Evolutionary conservation across 1,140 invertebrate genomes (phyloP).

Genomic region (Muscidifurax raptorellus): DNA sequence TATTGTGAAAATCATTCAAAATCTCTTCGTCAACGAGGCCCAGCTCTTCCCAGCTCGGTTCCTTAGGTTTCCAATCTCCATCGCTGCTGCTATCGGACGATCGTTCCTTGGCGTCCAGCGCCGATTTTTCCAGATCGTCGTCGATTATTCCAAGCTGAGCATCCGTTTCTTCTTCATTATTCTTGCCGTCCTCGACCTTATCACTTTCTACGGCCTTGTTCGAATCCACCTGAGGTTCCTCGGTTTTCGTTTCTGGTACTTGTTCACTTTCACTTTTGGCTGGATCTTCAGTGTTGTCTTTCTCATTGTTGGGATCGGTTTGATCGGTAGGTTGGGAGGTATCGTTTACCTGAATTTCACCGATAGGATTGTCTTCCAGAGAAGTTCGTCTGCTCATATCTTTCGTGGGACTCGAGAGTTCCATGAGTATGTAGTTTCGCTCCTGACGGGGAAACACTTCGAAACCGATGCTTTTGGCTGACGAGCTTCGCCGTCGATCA

Average conservation of each 20-base stretch:
- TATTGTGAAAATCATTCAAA: constrained; percentile 75
- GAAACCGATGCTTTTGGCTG: constrained; percentile 46
- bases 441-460: constrained; percentile 61
- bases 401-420: constrained; percentile 60
- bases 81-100: constrained; percentile 62
- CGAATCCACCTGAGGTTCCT: constrained; percentile 53
- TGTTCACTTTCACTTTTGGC: not conserved
- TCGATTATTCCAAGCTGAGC: not conserved
- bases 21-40: constrained; percentile 75
- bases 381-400: constrained; percentile 29
- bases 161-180: not conserved
- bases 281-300: constrained; percentile 25
- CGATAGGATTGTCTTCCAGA: not conserved
- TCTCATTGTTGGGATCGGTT: not conserved
- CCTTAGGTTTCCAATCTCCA: constrained; percentile 60
- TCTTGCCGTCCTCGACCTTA: not conserved
- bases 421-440: constrained; percentile 61
- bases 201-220: constrained; percentile 29
- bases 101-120: constrained; percentile 45
- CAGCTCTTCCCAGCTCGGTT: constrained; percentile 75
- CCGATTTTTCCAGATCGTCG: constrained; percentile 22
- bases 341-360: not conserved
- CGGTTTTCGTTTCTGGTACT: not conserved
- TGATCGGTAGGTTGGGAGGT: not conserved
- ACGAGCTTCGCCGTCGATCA: constrained; percentile 39